Conservation (phyloP, 2,113 vertebrate genomes). For the Cranoglanis bouderius region DNA sequence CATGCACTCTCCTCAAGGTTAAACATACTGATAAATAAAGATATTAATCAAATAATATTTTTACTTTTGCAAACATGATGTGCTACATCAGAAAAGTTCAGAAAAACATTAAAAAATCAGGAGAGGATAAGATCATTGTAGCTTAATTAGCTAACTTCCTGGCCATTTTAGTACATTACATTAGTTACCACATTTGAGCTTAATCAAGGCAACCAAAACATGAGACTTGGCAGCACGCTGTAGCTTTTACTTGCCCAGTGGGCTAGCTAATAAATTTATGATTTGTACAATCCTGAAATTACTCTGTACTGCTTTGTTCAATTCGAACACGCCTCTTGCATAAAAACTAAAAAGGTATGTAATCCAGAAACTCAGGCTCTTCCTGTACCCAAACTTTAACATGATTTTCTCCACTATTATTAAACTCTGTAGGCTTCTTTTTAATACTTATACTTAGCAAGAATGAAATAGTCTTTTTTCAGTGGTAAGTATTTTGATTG, state of each 20-base stretch:
- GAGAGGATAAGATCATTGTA: not conserved
- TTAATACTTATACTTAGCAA: slow-evolving; percentile 21
- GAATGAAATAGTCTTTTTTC: slow-evolving; percentile 52
- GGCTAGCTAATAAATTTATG: not conserved
- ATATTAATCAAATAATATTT: too few species aligned
- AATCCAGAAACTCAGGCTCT: not conserved
- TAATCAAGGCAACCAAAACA: too few species aligned
- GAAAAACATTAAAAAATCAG: too few species aligned
- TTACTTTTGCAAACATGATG: too few species aligned
- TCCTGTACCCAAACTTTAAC: not conserved
- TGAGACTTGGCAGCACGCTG: too few species aligned
- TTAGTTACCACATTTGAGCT: not conserved
- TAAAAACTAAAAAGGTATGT: not conserved
- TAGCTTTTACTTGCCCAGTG: too few species aligned
- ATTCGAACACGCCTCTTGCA: too few species aligned
- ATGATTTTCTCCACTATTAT: slow-evolving; percentile 14
- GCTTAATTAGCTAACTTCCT: not conserved
- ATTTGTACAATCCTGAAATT: not conserved
- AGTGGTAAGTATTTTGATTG: slow-evolving; percentile 52
- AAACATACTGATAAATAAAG: too few species aligned
- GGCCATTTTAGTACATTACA: not conserved
- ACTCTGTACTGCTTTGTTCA: not conserved
- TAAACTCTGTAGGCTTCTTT: slow-evolving; percentile 10
- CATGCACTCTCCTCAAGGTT: too few species aligned
- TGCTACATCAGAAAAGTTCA: too few species aligned